phyloP scores from a whole-genome alignment of 2,888 invertebrate species.

The Frankliniella intonsa region DNA sequence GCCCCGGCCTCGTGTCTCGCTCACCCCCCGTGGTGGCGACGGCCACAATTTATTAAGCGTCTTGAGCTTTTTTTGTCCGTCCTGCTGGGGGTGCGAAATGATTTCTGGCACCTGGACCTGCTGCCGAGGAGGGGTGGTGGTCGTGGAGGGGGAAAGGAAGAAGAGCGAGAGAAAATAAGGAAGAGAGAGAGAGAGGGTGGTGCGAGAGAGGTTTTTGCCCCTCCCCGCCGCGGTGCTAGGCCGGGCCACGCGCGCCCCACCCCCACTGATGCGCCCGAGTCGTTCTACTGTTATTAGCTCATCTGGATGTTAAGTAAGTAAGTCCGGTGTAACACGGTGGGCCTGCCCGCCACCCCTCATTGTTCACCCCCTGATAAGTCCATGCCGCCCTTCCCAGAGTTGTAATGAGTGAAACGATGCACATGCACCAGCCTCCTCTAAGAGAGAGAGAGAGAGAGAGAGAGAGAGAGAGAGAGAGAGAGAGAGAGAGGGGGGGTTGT shows the following conservation, averaged over 20 bases:
- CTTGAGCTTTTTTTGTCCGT: background rate
- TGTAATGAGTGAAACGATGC: background rate
- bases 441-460: background rate
- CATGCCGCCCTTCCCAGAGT: background rate
- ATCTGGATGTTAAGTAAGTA: slow-evolving; percentile 22
- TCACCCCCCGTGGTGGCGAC: too few species aligned
- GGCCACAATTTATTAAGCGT: too few species aligned
- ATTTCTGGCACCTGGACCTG: background rate
- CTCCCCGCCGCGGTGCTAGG: background rate
- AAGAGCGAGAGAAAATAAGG: background rate
- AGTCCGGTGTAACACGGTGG: background rate
- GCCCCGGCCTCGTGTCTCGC: too few species aligned
- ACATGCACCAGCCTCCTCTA: too few species aligned
- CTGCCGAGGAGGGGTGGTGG: background rate
- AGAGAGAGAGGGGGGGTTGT: background rate
- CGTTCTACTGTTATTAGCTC: slow-evolving; percentile 20
- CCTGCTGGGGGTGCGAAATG: background rate
- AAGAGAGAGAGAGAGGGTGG: too few species aligned
- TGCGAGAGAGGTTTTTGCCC: too few species aligned
- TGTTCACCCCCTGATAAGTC: background rate
- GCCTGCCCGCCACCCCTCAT: background rate
- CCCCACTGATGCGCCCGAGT: background rate
- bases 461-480: background rate
- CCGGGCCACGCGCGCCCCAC: background rate
- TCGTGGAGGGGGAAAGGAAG: background rate